Percentiles rank a stretch among this genome's conserved stretches.
Conservation (phyloP, 2,113 vertebrate genomes). For the Callocephalon fimbriatum region DNA sequence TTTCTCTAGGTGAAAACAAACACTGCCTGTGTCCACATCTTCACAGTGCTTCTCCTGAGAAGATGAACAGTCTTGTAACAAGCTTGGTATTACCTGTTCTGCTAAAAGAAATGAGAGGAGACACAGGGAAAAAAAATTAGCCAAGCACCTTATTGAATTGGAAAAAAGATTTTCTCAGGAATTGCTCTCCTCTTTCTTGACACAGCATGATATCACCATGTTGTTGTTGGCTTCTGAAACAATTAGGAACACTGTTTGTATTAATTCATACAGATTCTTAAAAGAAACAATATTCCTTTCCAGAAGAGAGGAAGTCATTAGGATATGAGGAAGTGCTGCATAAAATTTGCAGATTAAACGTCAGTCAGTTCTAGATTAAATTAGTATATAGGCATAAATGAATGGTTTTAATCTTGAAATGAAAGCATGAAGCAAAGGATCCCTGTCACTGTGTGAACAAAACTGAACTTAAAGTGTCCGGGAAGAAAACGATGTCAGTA, state of each 20-base stretch:
- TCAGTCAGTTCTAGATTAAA: background rate
- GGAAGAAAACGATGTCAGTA: background rate
- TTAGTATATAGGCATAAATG: background rate
- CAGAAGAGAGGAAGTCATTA: background rate
- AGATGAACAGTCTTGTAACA: background rate
- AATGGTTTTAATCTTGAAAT: background rate
- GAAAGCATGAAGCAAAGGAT: background rate
- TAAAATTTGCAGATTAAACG: background rate
- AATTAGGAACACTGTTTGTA: background rate
- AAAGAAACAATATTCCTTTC: background rate
- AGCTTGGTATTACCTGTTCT: background rate
- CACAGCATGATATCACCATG: background rate
- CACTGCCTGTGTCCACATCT: background rate
- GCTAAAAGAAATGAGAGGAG: background rate
- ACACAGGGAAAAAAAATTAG: accelerated
- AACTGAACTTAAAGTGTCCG: accelerated
- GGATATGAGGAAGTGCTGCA: background rate
- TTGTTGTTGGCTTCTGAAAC: background rate
- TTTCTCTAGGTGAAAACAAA: background rate
- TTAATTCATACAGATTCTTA: background rate
- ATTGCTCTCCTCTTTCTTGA: background rate
- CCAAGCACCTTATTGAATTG: background rate
- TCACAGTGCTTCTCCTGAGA: background rate
- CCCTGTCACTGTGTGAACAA: background rate
- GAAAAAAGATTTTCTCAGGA: background rate